These are phyloP conservation scores for Sebastes oblongus DNA, from an alignment of 2,797 vertebrate species.

Conservation along the genomic window DNA sequence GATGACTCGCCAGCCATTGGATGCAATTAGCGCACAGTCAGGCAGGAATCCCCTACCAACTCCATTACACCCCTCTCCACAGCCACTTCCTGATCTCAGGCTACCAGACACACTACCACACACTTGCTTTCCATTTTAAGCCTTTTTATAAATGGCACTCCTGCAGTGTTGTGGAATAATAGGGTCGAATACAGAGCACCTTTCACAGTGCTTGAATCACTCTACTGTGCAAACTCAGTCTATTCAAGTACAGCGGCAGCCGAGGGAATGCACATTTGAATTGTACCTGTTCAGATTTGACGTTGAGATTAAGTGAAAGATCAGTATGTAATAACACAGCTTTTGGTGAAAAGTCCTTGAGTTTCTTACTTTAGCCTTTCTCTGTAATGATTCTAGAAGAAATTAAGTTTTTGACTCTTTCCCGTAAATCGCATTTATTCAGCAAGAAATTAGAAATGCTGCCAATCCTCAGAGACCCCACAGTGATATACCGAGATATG, in stretches of 20 bases:
- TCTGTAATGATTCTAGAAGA: constrained; percentile 28
- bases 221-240: constrained; percentile 71
- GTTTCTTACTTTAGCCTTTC: constrained; percentile 19
- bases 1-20: constrained; percentile 75
- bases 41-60: constrained; percentile 83
- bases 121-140: constrained; percentile 77
- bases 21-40: constrained; percentile 82
- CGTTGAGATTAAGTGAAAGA: constrained; percentile 52
- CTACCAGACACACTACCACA: constrained; percentile 64
- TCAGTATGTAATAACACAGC: constrained; percentile 30
- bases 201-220: constrained; percentile 75
- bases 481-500: constrained; percentile 55
- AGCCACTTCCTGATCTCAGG: constrained; percentile 73
- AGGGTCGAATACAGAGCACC: constrained; percentile 71
- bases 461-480: constrained; percentile 50
- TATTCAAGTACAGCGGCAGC: constrained; percentile 64
- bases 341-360: constrained; percentile 24
- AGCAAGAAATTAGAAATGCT: constrained; percentile 50
- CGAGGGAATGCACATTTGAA: constrained; percentile 60
- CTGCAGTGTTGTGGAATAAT: constrained; percentile 76
- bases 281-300: constrained; percentile 56
- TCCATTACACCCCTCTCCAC: constrained; percentile 75
- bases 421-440: constrained; percentile 32
- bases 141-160: constrained; percentile 78
- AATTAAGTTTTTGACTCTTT: constrained; percentile 28